phyloP scores from a whole-genome alignment of 2,888 invertebrate species.

The Tortricodes alternella region DNA sequence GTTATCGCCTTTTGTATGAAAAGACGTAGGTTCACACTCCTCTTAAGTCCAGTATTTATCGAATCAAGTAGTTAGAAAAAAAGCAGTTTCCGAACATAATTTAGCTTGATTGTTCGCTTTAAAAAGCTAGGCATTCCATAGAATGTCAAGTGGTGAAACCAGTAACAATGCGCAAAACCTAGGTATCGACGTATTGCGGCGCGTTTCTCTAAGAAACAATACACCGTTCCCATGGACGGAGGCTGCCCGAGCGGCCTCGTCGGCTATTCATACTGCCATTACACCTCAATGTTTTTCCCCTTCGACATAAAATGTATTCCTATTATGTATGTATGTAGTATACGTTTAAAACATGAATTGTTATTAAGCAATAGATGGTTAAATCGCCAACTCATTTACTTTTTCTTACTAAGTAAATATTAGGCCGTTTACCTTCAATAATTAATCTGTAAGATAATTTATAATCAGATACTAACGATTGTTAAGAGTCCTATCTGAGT shows the following conservation, averaged over 20 bases:
- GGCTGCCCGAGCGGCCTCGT: conserved; percentile 46
- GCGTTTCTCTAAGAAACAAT: conserved; percentile 53
- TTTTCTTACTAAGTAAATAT: not conserved
- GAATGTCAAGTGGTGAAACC: conserved; percentile 56
- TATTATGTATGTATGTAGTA: no score
- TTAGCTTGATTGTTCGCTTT: conserved; percentile 33
- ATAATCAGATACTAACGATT: conserved; percentile 1
- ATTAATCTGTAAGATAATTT: conserved; percentile 5
- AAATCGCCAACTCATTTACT: no score
- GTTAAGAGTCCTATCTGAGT: conserved; percentile 6
- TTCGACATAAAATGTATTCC: conserved; percentile 28
- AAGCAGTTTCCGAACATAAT: conserved; percentile 26
- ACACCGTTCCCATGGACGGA: conserved; percentile 57
- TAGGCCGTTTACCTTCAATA: not conserved
- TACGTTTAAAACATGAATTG: not conserved
- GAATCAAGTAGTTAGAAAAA: conserved; percentile 4
- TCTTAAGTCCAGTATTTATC: no score
- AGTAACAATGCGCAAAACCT: conserved; percentile 59
- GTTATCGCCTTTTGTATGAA: no score
- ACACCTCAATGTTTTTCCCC: conserved; percentile 32
- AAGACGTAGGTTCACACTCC: no score
- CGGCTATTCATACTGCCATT: conserved; percentile 39
- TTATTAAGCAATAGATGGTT: not conserved
- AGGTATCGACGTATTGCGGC: conserved; percentile 56
- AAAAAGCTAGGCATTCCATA: conserved; percentile 42